Percentiles rank a stretch among this genome's conserved stretches.
These are phyloP conservation scores for Astyanax mexicanus DNA, from an alignment of 2,797 vertebrate genomes.

Conservation along the genomic window DNA sequence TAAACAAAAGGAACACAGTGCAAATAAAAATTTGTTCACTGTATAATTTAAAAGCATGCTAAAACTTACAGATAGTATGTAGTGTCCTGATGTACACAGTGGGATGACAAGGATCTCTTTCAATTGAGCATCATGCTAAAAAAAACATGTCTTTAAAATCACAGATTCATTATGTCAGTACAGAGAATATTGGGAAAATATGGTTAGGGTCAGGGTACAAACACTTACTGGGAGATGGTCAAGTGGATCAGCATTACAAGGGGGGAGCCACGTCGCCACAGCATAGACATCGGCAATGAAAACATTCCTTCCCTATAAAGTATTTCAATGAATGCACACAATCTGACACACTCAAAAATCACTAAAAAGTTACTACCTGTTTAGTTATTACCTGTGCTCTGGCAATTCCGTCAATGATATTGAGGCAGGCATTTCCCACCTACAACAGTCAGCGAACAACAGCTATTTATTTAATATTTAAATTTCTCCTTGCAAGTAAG, in stretches of 20 bases:
- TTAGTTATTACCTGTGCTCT: background rate
- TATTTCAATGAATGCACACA: background rate
- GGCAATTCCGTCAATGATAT: background rate
- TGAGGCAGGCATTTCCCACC: background rate
- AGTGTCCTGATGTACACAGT: background rate
- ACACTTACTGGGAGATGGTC: background rate
- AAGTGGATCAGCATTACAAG: background rate
- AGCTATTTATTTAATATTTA: background rate
- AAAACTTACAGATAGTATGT: background rate
- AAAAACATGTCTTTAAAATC: background rate
- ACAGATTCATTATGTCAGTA: background rate
- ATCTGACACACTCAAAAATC: background rate
- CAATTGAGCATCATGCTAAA: background rate
- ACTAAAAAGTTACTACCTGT: background rate
- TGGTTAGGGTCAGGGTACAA: background rate
- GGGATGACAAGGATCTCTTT: background rate
- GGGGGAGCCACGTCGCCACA: background rate
- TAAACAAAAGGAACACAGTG: no score
- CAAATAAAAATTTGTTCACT: no score
- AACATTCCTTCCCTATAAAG: background rate
- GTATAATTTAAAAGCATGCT: no score
- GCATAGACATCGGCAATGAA: background rate
- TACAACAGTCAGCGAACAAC: background rate
- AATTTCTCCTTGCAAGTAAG: no score
- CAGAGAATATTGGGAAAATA: background rate